Evolutionary conservation across 2,888 invertebrate species (phyloP), one percentile per base, ranked within the genome.

Genomic region (Hypena proboscidalis): DNA sequence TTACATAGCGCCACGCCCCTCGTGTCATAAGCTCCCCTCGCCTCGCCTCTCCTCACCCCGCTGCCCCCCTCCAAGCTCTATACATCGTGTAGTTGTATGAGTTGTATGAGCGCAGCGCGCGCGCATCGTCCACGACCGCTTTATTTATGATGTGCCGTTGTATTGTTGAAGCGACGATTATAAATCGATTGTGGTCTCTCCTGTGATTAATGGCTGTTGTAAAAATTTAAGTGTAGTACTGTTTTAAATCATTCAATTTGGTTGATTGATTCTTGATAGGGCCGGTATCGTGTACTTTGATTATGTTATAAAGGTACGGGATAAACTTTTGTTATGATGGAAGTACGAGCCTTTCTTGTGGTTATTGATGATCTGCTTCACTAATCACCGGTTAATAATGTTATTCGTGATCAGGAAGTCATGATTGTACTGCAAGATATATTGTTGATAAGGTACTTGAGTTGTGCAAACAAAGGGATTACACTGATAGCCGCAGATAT

Each of bases 1-100:
- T 65, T 84, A 85, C 77, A 85, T 85, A 85, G 68, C 48, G 70
- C 63, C 70, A 69, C 83, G 79, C 86, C 83, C 57, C 56, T 20
- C 41, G 33, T 56, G 65, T 72, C 64, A 60, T 57, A 69, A 68
- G 70, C 69, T 70, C 63, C 63, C 64, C 39, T 45, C 53, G 7
- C 32, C 50, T 41, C 53, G 41, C 49, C 56, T 50, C 65, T 35
- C 43, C 46, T 34, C 63, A 51, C 62, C 50, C 60, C 56, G 41
- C 52, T 46, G 56, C 56, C 66, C 58, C 61, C 34, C 38, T 52
- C n/a, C 36, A 21, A 33, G 34, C 34, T 45, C 21, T 39, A 29
- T 21, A 39, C 23, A n/a, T 25, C n/a, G 29, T 41, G 60, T 60
- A 53, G 63, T 67, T 62, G 62, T 67, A 48, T 64, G n/a, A n/a